A percentile compares a stretch with the other conserved stretches of the same genome.
These are phyloP conservation scores for Cavia porcellus DNA, from an alignment of 2,113 vertebrate genomes.

Conservation along the genomic window DNA sequence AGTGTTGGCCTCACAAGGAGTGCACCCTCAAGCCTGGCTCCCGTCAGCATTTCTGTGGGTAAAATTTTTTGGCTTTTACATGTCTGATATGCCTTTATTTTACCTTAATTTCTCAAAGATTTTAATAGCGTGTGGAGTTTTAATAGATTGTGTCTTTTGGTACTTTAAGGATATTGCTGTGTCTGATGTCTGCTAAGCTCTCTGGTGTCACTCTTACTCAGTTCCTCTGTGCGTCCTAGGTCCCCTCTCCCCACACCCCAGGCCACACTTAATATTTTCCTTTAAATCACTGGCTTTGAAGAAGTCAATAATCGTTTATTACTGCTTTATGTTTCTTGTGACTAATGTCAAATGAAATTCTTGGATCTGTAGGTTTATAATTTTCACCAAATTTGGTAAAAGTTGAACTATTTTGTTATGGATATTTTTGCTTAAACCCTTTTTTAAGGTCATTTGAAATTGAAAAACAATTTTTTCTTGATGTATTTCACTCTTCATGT, in stretches of 20 bases:
- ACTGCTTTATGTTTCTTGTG: neutral
- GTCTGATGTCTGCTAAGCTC: neutral
- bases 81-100: neutral
- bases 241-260: neutral
- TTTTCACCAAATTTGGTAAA: neutral
- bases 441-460: neutral
- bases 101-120: slow-evolving; percentile 13
- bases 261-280: neutral
- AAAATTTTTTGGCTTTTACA: neutral
- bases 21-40: neutral
- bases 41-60: neutral
- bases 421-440: neutral
- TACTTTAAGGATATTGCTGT: neutral
- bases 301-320: neutral
- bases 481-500: neutral
- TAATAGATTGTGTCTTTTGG: neutral
- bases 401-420: neutral
- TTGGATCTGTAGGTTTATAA: neutral
- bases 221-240: neutral
- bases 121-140: neutral
- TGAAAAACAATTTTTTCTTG: neutral
- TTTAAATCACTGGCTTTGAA: neutral
- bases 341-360: neutral
- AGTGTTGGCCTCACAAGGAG: neutral
- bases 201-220: neutral